These are phyloP conservation scores for Atrina japonica DNA, from an alignment of 2,888 invertebrate genomes.

Conservation along the genomic window DNA sequence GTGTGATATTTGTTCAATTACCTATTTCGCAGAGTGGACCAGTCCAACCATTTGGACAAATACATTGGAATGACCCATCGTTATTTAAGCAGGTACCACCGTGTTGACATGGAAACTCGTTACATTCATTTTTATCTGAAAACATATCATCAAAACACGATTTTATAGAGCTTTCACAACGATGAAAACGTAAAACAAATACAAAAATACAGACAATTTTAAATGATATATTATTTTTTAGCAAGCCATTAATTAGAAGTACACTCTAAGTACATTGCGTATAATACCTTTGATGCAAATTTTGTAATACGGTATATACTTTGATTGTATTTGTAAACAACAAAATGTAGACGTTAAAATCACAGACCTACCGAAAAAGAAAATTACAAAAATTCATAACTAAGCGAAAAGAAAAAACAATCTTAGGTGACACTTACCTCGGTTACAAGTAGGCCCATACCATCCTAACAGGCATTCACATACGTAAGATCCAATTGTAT, in stretches of 20 bases:
- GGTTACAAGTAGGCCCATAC: slow-evolving; percentile 93
- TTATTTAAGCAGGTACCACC: slow-evolving; percentile 56
- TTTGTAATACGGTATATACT: too few species aligned
- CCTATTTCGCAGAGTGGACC: slow-evolving; percentile 95
- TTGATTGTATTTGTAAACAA: too few species aligned
- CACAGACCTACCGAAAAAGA: too few species aligned
- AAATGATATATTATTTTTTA: neutral
- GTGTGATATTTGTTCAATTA: too few species aligned
- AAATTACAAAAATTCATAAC: too few species aligned
- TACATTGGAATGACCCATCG: slow-evolving; percentile 90
- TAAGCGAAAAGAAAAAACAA: too few species aligned
- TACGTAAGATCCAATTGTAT: slow-evolving; percentile 68
- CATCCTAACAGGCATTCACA: slow-evolving; percentile 66
- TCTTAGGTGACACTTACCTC: too few species aligned
- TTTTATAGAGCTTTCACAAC: neutral
- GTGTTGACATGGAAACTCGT: slow-evolving; percentile 55
- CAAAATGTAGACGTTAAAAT: too few species aligned
- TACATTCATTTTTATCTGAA: slow-evolving; percentile 57
- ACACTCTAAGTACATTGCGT: too few species aligned
- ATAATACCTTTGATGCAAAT: too few species aligned
- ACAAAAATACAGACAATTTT: neutral
- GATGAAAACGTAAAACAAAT: too few species aligned
- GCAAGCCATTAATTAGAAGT: too few species aligned
- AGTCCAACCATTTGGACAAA: slow-evolving; percentile 97
- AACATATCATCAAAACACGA: slow-evolving; percentile 7